These are phyloP conservation scores for Biston betularia DNA, from an alignment of 2,888 invertebrate genomes.

Conservation along the genomic window DNA sequence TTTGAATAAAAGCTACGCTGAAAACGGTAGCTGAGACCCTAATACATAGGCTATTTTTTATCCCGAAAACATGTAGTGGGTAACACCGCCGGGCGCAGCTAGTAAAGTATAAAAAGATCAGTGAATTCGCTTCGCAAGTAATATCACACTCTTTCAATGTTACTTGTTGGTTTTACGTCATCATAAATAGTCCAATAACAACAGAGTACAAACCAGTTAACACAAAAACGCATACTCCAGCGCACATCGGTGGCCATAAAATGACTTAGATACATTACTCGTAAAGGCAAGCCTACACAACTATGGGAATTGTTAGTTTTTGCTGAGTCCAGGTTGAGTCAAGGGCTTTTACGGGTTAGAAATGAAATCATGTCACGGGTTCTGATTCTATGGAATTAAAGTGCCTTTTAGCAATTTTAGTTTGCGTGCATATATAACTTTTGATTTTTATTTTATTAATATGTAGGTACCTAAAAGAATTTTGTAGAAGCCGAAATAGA, in stretches of 20 bases:
- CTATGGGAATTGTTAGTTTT: slow-evolving; percentile 39
- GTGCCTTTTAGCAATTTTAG: neutral
- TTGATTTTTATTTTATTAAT: too few relatives aligned
- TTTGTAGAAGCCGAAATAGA: too few relatives aligned
- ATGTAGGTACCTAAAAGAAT: too few relatives aligned
- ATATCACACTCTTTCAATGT: neutral
- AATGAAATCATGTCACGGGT: slow-evolving; percentile 25
- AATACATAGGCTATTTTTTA: too few relatives aligned
- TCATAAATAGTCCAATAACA: slow-evolving; percentile 11
- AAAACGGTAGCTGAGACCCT: too few relatives aligned
- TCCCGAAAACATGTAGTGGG: too few relatives aligned
- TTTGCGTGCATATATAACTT: too few relatives aligned
- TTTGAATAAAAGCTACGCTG: too few relatives aligned
- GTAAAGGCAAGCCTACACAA: slow-evolving; percentile 18
- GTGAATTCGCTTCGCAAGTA: too few relatives aligned
- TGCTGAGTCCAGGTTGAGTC: slow-evolving; percentile 7
- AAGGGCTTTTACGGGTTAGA: slow-evolving; percentile 12
- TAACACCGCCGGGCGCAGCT: too few relatives aligned
- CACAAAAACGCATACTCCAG: slow-evolving; percentile 30
- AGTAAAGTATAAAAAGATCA: too few relatives aligned
- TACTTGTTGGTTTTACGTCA: neutral
- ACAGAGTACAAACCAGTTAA: slow-evolving; percentile 22
- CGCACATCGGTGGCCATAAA: slow-evolving; percentile 8
- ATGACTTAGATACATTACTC: slow-evolving; percentile 14
- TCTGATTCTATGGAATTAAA: slow-evolving; percentile 13